Percentiles rank a stretch among this genome's conserved stretches.
phyloP scores from a whole-genome alignment of 2,888 invertebrate species.

The Epinotia demarniana region DNA sequence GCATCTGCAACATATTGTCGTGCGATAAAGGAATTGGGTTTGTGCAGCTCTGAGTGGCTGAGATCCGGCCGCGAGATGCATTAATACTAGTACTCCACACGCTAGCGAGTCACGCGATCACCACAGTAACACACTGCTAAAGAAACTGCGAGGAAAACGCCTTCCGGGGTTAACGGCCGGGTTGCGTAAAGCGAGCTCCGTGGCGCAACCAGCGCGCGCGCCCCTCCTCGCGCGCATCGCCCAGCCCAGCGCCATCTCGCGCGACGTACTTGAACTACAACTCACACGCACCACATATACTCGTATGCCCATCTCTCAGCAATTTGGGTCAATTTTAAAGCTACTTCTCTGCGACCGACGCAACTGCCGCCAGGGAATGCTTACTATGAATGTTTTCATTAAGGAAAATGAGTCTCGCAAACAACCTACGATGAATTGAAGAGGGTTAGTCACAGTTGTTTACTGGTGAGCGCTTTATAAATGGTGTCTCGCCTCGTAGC shows the following conservation, averaged over 20 bases:
- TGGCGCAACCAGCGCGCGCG: conserved; percentile 73
- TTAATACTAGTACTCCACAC: conserved; percentile 62
- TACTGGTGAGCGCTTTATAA: conserved; percentile 44
- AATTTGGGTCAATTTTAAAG: conserved; percentile 25
- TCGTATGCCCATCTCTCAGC: conserved; percentile 9
- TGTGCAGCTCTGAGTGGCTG: conserved; percentile 61
- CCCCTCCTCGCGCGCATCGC: conserved; percentile 57
- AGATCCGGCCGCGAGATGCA: conserved; percentile 66
- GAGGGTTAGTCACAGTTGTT: conserved; percentile 49
- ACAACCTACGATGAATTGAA: conserved; percentile 29
- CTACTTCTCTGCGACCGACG: not conserved
- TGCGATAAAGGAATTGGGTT: conserved; percentile 71
- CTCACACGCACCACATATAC: conserved; percentile 44
- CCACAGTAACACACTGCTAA: conserved; percentile 80
- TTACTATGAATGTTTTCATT: conserved; percentile 30
- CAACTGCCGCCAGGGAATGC: not conserved
- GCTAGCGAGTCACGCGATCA: conserved; percentile 79
- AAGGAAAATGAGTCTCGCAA: conserved; percentile 12
- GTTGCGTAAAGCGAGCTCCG: conserved; percentile 78
- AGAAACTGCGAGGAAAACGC: conserved; percentile 82
- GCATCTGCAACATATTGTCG: conserved; percentile 62
- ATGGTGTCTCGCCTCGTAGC: conserved; percentile 65
- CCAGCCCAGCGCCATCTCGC: conserved; percentile 65
- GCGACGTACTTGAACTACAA: conserved; percentile 49
- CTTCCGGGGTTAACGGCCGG: conserved; percentile 83